These are phyloP conservation scores for Premnoplex brunnescens DNA, from an alignment of 2,797 vertebrate species.

Conservation along the genomic window DNA sequence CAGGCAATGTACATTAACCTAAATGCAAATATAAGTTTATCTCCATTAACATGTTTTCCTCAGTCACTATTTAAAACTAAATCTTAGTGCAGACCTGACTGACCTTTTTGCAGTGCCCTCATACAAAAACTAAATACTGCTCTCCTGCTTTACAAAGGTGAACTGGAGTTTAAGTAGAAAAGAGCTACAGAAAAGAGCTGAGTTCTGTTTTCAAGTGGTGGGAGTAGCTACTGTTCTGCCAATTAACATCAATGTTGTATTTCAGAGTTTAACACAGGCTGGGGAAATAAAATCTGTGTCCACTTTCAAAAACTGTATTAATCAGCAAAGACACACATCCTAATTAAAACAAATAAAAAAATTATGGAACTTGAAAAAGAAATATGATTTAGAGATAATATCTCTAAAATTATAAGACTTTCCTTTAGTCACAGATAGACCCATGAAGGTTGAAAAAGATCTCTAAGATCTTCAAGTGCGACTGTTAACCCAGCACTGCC, in stretches of 20 bases:
- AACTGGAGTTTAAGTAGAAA: neutral
- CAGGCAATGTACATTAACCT: neutral
- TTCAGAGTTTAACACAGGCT: neutral
- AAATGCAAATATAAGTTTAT: neutral
- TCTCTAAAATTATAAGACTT: neutral
- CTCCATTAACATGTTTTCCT: neutral
- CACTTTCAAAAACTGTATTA: neutral
- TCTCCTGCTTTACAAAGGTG: neutral
- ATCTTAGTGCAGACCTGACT: neutral
- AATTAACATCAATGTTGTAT: neutral
- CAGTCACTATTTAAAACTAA: neutral
- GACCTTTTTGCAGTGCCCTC: neutral
- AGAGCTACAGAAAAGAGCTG: neutral
- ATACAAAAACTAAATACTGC: neutral
- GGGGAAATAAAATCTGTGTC: neutral
- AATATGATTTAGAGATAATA: neutral
- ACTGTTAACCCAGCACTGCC: neutral
- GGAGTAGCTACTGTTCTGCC: neutral
- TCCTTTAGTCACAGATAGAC: neutral
- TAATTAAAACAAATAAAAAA: neutral
- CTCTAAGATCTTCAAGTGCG: neutral
- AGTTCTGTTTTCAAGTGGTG: neutral
- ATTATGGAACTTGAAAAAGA: neutral
- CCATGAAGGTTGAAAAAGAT: neutral
- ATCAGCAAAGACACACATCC: neutral